Evolutionary conservation across 1,140 invertebrate genomes (phyloP), one percentile per base, ranked within the genome.

Genomic region (Polypedilum vanderplanki): DNA sequence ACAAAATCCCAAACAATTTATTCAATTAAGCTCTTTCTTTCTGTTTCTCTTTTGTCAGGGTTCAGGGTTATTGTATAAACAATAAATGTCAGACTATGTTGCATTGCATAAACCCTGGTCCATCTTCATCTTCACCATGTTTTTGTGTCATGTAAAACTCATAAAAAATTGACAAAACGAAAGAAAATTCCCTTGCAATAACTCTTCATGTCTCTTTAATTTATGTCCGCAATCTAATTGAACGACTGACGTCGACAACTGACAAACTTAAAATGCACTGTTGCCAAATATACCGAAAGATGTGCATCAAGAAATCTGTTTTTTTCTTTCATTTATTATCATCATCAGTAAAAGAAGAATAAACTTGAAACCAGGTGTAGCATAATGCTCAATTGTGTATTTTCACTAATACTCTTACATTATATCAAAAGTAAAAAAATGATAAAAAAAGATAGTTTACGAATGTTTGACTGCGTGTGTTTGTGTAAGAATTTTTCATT

Each of bases 1-100:
- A 22, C n/a, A 70, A 70, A 70, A 70, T 70, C 65, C 65, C 65
- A 70, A 18, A 70, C 65, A 70, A 70, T 70, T 70, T 70, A 70
- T 70, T 70, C 65, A 70, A 70, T 70, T 70, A 70, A 70, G 17
- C 65, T 70, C 65, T 70, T 70, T 70, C 7, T 67, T 33, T 33
- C 24, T 33, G 24, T 33, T 5, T 33, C 5, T 33, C 24, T 33
- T 5, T 33, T 33, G 1, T 33, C 5, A 33, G 1, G 1, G 24
- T 70, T 67, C 65, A 20, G 65, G 65, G 65, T 70, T 22, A 18
- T 20, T n/a, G 65, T 4, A 20, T 70, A 18, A 18, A n/a, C 15
- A n/a, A n/a, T 57, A 57, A n/a, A 57, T 57, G 46, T 57, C n/a
- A n/a, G 12, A 57, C 10, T 57, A 12, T 33, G 24, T 33, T 33